Evolutionary conservation across 1,140 invertebrate species (phyloP), one percentile per base, ranked within the genome.

Genomic region (Oscheius sp.): DNA sequence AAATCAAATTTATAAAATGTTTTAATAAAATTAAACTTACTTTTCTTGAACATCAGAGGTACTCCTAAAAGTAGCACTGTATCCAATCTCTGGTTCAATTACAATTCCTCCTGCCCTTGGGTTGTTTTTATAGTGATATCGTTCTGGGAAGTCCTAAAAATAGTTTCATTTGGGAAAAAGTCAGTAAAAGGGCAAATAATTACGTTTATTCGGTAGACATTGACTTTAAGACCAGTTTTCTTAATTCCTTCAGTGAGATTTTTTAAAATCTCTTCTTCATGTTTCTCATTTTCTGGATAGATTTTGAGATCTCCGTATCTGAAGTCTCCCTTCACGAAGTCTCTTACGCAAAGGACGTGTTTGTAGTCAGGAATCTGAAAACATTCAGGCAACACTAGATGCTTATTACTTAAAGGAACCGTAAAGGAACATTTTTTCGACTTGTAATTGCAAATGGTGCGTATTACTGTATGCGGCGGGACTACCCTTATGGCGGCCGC

Each of bases 51-150:
- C n/a, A n/a, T n/a, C n/a, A n/a, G n/a, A n/a, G n/a, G n/a, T n/a
- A n/a, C n/a, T n/a, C n/a, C n/a, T n/a, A n/a, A n/a, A n/a, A n/a
- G n/a, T n/a, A n/a, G n/a, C n/a, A n/a, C n/a, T n/a, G n/a, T n/a
- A n/a, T n/a, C n/a, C n/a, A n/a, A n/a, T n/a, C n/a, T n/a, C n/a
- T n/a, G 72, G 64, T 26, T 74, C 72, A 3, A 74, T 58, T 13
- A 74, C 29, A 46, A 74, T 74, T 34, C 45, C 42, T 23, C 72
- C 72, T 0, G 68, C 49, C 29, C 72, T 35, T 13, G 46, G 26
- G 35, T 18, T 68, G 28, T 74, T 74, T 34, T 49, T 32, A 23
- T 74, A 74, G 29, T 74, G 72, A 31, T 38, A 74, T 7, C 66
- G 52, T 20, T 66, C 63, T 2, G 72, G 72, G 23, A 74, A 15